Conservation (phyloP, 1,140 invertebrate species). For the Trichonephila clavipes region DNA sequence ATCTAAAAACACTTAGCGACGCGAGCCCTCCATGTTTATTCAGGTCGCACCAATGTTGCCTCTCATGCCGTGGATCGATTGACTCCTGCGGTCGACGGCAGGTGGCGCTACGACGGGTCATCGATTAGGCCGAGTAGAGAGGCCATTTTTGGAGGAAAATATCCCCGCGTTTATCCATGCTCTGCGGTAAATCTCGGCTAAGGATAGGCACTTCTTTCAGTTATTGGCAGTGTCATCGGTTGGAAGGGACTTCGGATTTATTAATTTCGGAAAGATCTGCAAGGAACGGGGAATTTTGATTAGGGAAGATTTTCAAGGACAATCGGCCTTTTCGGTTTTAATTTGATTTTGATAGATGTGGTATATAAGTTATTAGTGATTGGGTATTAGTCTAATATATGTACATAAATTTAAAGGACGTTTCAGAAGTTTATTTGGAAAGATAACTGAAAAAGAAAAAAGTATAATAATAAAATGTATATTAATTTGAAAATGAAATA, state of each 20-base stretch:
- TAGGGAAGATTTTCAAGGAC: no score
- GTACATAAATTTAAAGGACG: no score
- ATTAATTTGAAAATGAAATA: no score
- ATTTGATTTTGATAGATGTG: no score
- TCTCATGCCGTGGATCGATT: background rate
- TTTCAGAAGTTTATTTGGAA: no score
- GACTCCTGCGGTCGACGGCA: slow-evolving; percentile 21
- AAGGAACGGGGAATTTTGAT: no score
- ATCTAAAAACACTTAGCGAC: slow-evolving; percentile 20
- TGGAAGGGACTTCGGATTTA: background rate
- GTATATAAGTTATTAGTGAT: no score
- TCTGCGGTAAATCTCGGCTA: slow-evolving; percentile 25
- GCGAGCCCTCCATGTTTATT: slow-evolving; percentile 8
- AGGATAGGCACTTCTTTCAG: slow-evolving; percentile 10
- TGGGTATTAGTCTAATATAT: no score
- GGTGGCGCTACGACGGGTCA: background rate
- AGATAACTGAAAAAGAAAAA: no score
- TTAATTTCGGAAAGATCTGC: background rate
- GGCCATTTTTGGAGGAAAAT: slow-evolving; percentile 2
- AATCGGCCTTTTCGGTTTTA: no score
- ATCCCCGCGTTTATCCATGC: slow-evolving; percentile 11
- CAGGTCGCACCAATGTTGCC: slow-evolving; percentile 14
- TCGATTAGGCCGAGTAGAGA: background rate
- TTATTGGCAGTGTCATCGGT: background rate
- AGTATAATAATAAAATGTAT: no score